Percentiles rank a stretch among this genome's conserved stretches.
Conservation (phyloP, 2,113 vertebrate genomes). For the Alectura lathami region DNA sequence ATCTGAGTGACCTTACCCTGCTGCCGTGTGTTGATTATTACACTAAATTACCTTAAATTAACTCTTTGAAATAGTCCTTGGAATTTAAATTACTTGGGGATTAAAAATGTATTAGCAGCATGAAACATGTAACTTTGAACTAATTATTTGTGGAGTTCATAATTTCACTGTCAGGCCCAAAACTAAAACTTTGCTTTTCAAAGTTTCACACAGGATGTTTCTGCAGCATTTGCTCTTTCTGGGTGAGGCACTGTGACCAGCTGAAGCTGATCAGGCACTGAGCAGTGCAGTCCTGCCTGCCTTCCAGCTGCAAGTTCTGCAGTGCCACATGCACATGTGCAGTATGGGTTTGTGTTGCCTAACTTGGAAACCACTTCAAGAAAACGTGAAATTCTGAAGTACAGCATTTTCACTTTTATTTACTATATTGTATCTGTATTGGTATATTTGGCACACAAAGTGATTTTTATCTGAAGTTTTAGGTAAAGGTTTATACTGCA, state of each 20-base stretch:
- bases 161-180: not conserved
- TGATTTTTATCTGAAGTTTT: not conserved
- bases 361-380: not conserved
- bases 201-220: not conserved
- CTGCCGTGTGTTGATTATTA: not conserved
- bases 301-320: not conserved
- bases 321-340: not conserved
- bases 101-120: not conserved
- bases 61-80: not conserved
- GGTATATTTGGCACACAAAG: not conserved
- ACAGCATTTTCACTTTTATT: not conserved
- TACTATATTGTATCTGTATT: not conserved
- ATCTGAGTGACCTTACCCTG: not conserved
- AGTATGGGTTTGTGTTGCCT: not conserved
- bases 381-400: not conserved
- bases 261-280: not conserved
- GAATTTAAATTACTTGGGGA: not conserved
- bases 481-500: not conserved
- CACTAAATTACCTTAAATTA: no score
- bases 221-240: not conserved
- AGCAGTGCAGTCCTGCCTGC: not conserved
- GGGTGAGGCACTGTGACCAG: fast-evolving
- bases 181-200: not conserved
- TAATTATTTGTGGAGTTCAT: not conserved
- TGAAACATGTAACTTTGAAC: not conserved